A percentile compares a stretch with the other conserved stretches of the same genome.
Evolutionary conservation across 92 coral and sea anemone genomes (phyloP).

Genomic region (Siderastrea radians): DNA sequence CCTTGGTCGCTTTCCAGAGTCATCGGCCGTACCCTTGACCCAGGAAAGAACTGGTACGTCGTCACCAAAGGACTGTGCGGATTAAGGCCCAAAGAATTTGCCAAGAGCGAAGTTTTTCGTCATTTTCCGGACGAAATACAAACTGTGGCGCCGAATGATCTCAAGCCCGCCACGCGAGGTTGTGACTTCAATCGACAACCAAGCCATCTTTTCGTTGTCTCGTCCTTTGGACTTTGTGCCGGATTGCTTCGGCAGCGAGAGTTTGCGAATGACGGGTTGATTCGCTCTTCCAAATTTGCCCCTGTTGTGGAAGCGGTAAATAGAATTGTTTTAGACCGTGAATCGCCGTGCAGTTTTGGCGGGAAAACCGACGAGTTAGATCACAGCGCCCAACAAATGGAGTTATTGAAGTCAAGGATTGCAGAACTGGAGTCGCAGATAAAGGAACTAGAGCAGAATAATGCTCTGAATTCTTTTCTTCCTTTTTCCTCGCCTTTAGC

Average conservation of each 20-base stretch:
- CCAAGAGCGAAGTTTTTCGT: not conserved
- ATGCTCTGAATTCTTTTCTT: too few relatives aligned
- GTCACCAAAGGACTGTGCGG: not conserved
- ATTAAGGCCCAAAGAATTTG: not conserved
- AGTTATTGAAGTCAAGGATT: slow-evolving; percentile 5
- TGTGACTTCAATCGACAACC: slow-evolving; percentile 21
- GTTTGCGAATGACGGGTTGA: not conserved
- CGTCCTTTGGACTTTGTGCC: slow-evolving; percentile 43
- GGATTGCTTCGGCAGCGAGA: slow-evolving; percentile 37
- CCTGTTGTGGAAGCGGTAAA: slow-evolving; percentile 24
- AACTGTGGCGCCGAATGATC: slow-evolving; percentile 1
- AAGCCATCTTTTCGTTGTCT: slow-evolving; percentile 19
- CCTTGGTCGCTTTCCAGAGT: not conserved
- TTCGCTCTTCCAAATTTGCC: slow-evolving; percentile 2
- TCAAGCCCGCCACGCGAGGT: slow-evolving; percentile 27
- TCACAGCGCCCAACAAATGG: not conserved
- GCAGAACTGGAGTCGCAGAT: slow-evolving; percentile 4
- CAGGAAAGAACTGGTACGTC: not conserved
- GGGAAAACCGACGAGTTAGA: slow-evolving; percentile 15
- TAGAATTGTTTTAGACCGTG: not conserved
- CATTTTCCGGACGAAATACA: slow-evolving; percentile 24
- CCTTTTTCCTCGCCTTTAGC: too few relatives aligned
- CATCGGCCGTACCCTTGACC: not conserved
- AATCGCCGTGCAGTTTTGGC: slow-evolving; percentile 21
- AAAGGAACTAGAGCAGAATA: not conserved